phyloP scores from a whole-genome alignment of 2,888 invertebrate species.

The Plagodis pulveraria region DNA sequence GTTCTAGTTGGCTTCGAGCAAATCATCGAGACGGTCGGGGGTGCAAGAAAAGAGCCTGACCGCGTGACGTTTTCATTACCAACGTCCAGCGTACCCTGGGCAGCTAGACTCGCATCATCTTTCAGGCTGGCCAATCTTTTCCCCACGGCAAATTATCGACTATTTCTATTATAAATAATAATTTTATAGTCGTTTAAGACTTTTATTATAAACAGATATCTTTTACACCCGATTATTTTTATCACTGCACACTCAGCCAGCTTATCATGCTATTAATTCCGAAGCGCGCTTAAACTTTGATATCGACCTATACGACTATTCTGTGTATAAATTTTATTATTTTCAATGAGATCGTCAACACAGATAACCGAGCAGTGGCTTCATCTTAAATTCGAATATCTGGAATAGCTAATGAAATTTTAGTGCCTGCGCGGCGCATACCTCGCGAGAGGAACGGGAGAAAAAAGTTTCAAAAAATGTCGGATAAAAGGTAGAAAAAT shows the following conservation, averaged over 20 bases:
- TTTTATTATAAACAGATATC: neutral
- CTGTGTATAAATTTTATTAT: conserved; percentile 26
- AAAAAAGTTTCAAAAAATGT: conserved; percentile 45
- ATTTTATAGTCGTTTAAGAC: too few relatives aligned
- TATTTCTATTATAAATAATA: too few relatives aligned
- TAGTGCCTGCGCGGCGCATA: conserved; percentile 62
- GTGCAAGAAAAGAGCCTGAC: too few relatives aligned
- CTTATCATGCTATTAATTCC: conserved; percentile 18
- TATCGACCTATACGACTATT: conserved; percentile 15
- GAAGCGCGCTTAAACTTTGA: conserved; percentile 21
- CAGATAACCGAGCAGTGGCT: conserved; percentile 53
- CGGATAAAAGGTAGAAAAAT: conserved; percentile 10
- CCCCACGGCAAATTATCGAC: too few relatives aligned
- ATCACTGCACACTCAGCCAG: conserved; percentile 9
- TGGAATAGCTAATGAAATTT: conserved; percentile 62
- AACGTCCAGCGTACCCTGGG: too few relatives aligned
- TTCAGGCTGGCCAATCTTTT: too few relatives aligned
- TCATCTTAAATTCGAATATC: conserved; percentile 50
- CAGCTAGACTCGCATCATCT: too few relatives aligned
- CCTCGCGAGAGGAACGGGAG: conserved; percentile 43
- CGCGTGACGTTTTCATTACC: too few relatives aligned
- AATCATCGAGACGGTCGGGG: too few relatives aligned
- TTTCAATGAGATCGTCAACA: conserved; percentile 22
- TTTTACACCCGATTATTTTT: conserved; percentile 25
- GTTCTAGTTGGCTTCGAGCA: too few relatives aligned